These are phyloP conservation scores for Sinocyclocheilus rhinocerous DNA, from an alignment of 2,113 vertebrate genomes.

Conservation along the genomic window DNA sequence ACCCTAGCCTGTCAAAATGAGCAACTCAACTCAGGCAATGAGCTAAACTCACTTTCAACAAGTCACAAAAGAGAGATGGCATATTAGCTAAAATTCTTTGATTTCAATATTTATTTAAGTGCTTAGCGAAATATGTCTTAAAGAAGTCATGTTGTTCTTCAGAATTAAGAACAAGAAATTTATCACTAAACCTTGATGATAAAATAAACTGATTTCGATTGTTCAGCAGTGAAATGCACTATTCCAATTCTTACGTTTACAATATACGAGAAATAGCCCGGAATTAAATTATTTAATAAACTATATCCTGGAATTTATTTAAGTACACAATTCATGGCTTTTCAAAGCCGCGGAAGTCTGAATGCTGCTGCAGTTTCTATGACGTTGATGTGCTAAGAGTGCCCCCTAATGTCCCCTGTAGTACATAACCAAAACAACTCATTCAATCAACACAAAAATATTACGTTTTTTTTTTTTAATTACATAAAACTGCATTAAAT, in stretches of 20 bases:
- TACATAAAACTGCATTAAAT: neutral
- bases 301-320: constrained; percentile 35
- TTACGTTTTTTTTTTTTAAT: neutral
- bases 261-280: neutral
- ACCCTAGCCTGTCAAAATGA: constrained; percentile 57
- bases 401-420: constrained; percentile 52
- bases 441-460: neutral
- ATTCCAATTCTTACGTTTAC: constrained; percentile 6
- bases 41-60: constrained; percentile 52
- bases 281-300: constrained; percentile 40
- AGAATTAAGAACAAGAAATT: neutral
- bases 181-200: neutral
- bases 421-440: constrained; percentile 28
- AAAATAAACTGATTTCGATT: constrained; percentile 31
- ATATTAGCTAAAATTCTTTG: neutral
- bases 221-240: constrained; percentile 17
- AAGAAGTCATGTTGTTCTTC: constrained; percentile 31
- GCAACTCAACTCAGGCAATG: constrained; percentile 47
- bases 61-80: constrained; percentile 40
- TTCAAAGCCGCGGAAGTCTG: neutral
- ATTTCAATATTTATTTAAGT: neutral
- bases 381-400: constrained; percentile 58
- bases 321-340: constrained; percentile 8
- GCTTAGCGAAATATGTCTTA: neutral
- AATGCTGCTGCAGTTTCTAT: neutral